Base-by-base conservation (phyloP, 2,888 invertebrate species). In the Pocota personata region DNA sequence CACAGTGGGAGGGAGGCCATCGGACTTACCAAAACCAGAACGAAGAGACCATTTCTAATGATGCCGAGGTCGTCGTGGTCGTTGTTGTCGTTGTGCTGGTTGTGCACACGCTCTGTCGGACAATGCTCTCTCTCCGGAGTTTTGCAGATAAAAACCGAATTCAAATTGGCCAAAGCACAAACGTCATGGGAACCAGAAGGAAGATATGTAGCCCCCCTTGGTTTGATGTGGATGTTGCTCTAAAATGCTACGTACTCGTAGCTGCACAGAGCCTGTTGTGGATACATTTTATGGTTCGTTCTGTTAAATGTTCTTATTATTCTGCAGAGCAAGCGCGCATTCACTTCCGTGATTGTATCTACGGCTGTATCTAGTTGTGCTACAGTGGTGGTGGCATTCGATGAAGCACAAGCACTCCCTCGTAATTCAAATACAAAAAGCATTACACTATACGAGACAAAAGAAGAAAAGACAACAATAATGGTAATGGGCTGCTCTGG, bases 271-370 rank as follows among this genome's bases (percentile, higher is more conserved):
- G 52, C 48, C 60, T 58, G 58, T 32, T 67, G 60, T 52, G 12
- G 57, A 69, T 79, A 52, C 69, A 84, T 83, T 83, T 82, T 82
- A 82, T 73, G 78, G 67, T 46, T 73, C 69, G 84, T 76, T 76
- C 80, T 76, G 80, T 72, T 82, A 86, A 86, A 86, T 86, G 86
- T 86, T 86, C 77, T 77, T 82, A 86, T 86, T 86, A 86, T 86
- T 77, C 86, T 19, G 86, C 52, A 32, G 60, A 77, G 80, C 76
- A 67, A 77, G 82, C 66, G 66, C 67, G 82, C 77, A 80, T 84
- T 84, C 48, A 84, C 83, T 84, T 84, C 83, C 83, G 86, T 86
- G 86, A 86, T 86, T 86, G 71, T 86, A 86, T 86, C 84, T 72
- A 16, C 48, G 14, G 12, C 21, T 75, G 52, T 67, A 80, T 82